Base-by-base conservation (phyloP, 2,797 vertebrate species). In the Ciconia nigra region DNA sequence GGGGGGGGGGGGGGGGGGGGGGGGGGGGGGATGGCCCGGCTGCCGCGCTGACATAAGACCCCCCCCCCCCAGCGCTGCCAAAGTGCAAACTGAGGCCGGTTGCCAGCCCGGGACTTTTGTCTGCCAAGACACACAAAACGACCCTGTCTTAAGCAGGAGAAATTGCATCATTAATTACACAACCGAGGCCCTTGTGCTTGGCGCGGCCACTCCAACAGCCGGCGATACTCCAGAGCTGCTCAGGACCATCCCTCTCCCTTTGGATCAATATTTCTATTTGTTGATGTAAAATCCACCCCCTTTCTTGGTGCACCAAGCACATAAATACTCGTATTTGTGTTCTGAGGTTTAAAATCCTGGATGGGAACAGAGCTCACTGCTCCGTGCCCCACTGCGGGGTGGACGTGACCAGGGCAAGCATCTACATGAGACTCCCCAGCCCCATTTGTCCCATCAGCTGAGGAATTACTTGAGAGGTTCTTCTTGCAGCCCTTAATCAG, bases 221-320 rank as follows among this genome's bases (percentile, higher is more conserved):
- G 0, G 83, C 0, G 4, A 62, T 5, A 42, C 70, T 65, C 35
- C 1, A 0, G 77, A 37, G 85, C 77, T 2, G 25, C 61, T 33
- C 1, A 1, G 78, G 81, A 39, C 31, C 9, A 5, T 18, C 82
- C 69, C 18, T 22, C 14, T 15, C 79, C 57, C 2, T 4, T 15
- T 0, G 15, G 73, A 65, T 66, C 77, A 71, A 5, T 52, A 63
- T 93, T 90, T 54, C 63, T 37, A 9, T 65, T 92, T 61, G 22
- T 8, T 35, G 51, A 22, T 28, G 46, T 29, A 4, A 71, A 55
- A 51, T 19, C 15, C 15, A 1, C 11, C 28, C 22, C 26, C 4
- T 18, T 39, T 17, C 28, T 20, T 9, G 10, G 7, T 0, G 1
- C 1, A 2, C 54, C 28, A 16, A 62, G 37, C 12, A 3, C 41